Percentiles rank a stretch among this genome's conserved stretches.
Evolutionary conservation across 1,140 invertebrate species (phyloP).

Genomic region (Agrypnia vestita): DNA sequence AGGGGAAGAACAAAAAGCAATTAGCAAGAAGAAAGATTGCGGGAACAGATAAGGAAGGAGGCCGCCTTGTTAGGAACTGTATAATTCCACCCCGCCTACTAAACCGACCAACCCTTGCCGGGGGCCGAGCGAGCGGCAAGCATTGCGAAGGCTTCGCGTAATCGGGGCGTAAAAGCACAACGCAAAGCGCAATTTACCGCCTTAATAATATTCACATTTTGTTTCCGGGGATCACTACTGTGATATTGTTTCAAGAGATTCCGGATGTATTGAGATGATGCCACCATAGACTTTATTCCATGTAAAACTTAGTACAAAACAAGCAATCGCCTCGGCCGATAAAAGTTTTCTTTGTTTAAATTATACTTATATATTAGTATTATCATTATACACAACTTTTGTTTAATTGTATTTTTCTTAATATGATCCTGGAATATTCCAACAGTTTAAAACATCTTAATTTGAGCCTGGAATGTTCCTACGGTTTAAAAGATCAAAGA

Average conservation of each 20-base stretch:
- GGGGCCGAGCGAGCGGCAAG: not conserved
- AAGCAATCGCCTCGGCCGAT: not conserved
- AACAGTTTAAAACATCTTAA: too few species aligned
- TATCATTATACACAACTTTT: too few species aligned
- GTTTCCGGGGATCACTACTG: too few species aligned
- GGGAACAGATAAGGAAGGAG: conserved; percentile 56
- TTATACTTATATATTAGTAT: conserved; percentile 16
- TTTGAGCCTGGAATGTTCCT: too few species aligned
- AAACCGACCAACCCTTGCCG: not conserved
- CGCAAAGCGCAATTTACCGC: too few species aligned
- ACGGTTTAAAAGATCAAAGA: too few species aligned
- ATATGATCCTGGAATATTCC: too few species aligned
- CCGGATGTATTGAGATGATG: conserved; percentile 18
- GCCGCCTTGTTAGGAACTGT: conserved; percentile 40
- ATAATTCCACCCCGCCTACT: conserved; percentile 48
- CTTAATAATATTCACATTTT: too few species aligned
- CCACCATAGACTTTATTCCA: conserved; percentile 5
- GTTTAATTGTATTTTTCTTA: too few species aligned
- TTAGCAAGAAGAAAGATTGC: conserved; percentile 60
- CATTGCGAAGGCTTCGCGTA: not conserved
- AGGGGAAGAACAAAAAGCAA: conserved; percentile 56
- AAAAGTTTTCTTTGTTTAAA: conserved; percentile 8
- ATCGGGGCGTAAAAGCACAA: too few species aligned
- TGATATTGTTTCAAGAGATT: not conserved
- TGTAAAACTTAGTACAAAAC: conserved; percentile 24